Conservation (phyloP, 35 echinoderm and acorn worm species). For the Amphiura filiformis region DNA sequence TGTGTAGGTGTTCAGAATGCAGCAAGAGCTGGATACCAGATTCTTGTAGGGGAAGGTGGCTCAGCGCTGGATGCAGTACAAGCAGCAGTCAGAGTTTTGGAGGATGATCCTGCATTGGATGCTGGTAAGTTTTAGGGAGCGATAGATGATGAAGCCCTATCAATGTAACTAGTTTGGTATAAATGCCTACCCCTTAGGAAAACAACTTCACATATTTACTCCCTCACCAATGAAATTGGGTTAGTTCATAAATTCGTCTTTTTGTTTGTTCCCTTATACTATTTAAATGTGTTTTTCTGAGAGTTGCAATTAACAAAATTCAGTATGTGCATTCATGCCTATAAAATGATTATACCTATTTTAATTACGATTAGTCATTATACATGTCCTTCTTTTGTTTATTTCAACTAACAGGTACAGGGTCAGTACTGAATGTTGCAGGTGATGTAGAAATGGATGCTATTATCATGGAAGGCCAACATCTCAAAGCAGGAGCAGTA, state of each 20-base stretch:
- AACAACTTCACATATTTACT: background rate
- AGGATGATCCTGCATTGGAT: constrained; percentile 51
- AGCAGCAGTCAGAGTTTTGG: constrained; percentile 33
- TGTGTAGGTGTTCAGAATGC: constrained; percentile 18
- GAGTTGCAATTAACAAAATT: too few species aligned
- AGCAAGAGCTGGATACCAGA: constrained; percentile 33
- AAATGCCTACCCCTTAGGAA: background rate
- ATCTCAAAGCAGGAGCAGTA: constrained; percentile 62
- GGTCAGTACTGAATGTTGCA: constrained; percentile 45
- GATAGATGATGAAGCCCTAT: background rate
- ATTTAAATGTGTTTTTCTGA: too few species aligned
- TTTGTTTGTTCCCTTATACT: too few species aligned
- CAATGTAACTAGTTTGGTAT: background rate
- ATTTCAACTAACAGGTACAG: constrained; percentile 18
- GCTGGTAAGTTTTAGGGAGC: constrained; percentile 11
- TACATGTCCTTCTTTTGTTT: too few species aligned
- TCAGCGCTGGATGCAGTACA: constrained; percentile 53
- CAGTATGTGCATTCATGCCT: too few species aligned
- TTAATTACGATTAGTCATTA: too few species aligned
- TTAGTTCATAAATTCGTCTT: background rate
- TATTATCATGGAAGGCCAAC: constrained; percentile 84
- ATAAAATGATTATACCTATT: too few species aligned
- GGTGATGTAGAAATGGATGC: constrained; percentile 73
- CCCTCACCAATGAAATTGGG: background rate
- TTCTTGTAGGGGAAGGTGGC: background rate